These are phyloP conservation scores for Clepsis dumicolana DNA, from an alignment of 2,888 invertebrate genomes.

Conservation along the genomic window DNA sequence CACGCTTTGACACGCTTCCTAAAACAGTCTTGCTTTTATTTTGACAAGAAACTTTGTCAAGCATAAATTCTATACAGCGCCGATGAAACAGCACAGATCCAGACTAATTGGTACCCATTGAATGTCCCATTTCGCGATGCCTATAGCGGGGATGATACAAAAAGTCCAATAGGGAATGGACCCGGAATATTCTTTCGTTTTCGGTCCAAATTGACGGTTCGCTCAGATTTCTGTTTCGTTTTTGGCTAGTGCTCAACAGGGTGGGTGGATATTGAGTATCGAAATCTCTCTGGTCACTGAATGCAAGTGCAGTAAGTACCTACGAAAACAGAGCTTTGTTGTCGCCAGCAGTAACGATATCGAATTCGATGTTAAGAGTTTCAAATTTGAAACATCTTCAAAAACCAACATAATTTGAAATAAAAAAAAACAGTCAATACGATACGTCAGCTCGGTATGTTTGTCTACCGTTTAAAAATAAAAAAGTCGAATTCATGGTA, in stretches of 20 bases:
- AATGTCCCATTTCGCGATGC: constrained; percentile 26
- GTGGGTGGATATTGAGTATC: not conserved
- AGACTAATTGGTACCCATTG: constrained; percentile 34
- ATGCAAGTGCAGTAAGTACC: too few relatives aligned
- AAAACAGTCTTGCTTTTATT: constrained; percentile 2
- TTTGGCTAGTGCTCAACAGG: not conserved
- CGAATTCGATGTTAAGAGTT: too few relatives aligned
- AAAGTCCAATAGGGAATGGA: constrained; percentile 1
- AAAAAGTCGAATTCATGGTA: too few relatives aligned
- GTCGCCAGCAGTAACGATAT: too few relatives aligned
- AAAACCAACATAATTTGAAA: too few relatives aligned
- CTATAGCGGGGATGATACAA: constrained; percentile 9
- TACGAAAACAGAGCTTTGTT: too few relatives aligned
- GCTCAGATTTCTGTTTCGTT: not conserved
- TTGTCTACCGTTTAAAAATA: too few relatives aligned
- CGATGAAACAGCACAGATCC: constrained; percentile 27
- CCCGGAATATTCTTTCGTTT: constrained; percentile 21
- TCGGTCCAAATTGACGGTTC: constrained; percentile 9
- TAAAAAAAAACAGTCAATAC: too few relatives aligned
- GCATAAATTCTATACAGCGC: constrained; percentile 4
- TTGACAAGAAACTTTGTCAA: not conserved
- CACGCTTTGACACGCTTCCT: not conserved
- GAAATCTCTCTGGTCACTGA: too few relatives aligned
- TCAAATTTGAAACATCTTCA: too few relatives aligned
- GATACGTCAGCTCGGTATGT: too few relatives aligned